These are phyloP conservation scores for Pachypanchax playfairii DNA, from an alignment of 2,113 vertebrate genomes.

Conservation along the genomic window DNA sequence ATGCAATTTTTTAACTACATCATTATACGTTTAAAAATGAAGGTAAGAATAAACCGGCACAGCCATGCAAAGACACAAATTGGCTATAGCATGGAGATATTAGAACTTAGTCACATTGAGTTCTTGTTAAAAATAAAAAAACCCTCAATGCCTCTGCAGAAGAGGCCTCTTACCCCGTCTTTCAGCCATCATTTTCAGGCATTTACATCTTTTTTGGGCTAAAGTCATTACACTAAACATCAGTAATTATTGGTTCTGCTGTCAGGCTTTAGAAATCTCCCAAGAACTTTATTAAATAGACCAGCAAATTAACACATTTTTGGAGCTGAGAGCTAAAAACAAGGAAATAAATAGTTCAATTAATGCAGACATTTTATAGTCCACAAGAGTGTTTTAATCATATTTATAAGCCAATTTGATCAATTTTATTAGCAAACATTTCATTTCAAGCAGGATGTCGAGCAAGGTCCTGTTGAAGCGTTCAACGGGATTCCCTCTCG, in stretches of 20 bases:
- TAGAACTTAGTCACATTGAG: neutral
- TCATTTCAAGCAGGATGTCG: neutral
- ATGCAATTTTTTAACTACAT: slow-evolving; percentile 17
- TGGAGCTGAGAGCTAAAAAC: slow-evolving; percentile 6
- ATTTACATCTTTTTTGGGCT: neutral
- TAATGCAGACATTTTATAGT: neutral
- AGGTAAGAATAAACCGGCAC: too few species aligned
- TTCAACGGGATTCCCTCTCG: too few species aligned
- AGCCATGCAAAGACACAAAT: slow-evolving; percentile 9
- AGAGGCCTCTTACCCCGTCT: slow-evolving; percentile 11
- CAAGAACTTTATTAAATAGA: slow-evolving; percentile 17
- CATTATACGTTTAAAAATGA: slow-evolving; percentile 25
- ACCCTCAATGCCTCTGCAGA: slow-evolving; percentile 20
- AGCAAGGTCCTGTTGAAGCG: neutral
- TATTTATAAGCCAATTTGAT: neutral
- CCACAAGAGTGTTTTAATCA: too few species aligned
- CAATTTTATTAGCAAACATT: neutral
- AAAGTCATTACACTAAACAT: slow-evolving; percentile 11
- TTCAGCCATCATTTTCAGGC: neutral
- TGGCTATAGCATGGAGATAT: neutral
- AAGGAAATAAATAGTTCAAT: neutral
- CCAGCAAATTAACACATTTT: slow-evolving; percentile 24
- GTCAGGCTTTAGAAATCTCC: neutral
- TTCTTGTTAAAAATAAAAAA: slow-evolving; percentile 7
- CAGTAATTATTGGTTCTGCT: slow-evolving; percentile 13